Evolutionary conservation across 2,888 invertebrate genomes (phyloP).

Genomic region (Nemotelus nigrinus): DNA sequence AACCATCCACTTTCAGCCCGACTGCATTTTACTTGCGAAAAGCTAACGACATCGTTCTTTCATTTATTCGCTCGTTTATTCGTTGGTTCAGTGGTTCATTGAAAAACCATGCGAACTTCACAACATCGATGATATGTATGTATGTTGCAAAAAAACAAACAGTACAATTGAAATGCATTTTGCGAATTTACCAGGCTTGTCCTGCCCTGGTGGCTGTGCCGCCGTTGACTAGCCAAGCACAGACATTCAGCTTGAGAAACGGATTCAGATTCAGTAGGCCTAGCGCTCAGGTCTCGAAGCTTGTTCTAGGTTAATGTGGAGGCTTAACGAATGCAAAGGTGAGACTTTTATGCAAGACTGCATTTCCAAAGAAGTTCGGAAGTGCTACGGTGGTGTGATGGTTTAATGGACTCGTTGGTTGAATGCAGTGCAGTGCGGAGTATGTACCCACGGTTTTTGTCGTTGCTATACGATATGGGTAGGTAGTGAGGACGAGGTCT

Average conservation of each 20-base stretch:
- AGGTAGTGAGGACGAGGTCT: no score
- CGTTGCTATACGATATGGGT: no score
- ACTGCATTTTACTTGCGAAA: slow-evolving; percentile 19
- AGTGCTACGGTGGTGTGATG: not conserved
- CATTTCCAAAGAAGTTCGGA: slow-evolving; percentile 23
- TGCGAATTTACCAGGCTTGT: slow-evolving; percentile 24
- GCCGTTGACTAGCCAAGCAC: slow-evolving; percentile 12
- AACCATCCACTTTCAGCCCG: not conserved
- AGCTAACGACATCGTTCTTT: not conserved
- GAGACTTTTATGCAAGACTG: slow-evolving; percentile 43
- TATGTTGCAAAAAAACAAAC: not conserved
- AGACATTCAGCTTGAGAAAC: no score
- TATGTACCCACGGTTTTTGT: no score
- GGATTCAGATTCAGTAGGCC: slow-evolving; percentile 13
- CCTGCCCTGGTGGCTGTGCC: not conserved
- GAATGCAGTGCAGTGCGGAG: not conserved
- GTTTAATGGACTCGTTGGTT: slow-evolving; percentile 18
- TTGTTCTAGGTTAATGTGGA: not conserved
- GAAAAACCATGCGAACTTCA: no score
- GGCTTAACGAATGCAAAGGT: slow-evolving; percentile 23
- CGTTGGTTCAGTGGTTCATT: no score
- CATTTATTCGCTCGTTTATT: not conserved
- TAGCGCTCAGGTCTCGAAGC: not conserved
- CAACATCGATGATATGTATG: not conserved
- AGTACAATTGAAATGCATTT: slow-evolving; percentile 20